These are phyloP conservation scores for Lethrus apterus DNA, from an alignment of 1,140 invertebrate species.

Conservation along the genomic window DNA sequence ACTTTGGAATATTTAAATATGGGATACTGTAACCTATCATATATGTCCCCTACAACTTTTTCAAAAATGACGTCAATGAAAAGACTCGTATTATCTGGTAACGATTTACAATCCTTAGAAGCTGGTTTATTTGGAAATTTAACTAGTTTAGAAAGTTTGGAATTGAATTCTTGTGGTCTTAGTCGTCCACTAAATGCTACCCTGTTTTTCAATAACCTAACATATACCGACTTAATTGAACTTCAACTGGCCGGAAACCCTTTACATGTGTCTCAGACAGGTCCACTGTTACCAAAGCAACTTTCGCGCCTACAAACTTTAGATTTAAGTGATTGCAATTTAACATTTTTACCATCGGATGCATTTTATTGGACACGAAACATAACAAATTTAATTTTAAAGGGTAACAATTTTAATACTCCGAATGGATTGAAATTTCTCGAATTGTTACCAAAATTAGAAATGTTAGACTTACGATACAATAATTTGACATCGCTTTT, in stretches of 20 bases:
- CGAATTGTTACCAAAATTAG: conserved; percentile 49
- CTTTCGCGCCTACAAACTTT: conserved; percentile 55
- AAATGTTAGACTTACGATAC: conserved; percentile 55
- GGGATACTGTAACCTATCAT: conserved; percentile 62
- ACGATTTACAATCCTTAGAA: conserved; percentile 58
- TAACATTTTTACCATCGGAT: conserved; percentile 52
- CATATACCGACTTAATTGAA: conserved; percentile 57
- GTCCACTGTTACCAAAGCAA: conserved; percentile 55
- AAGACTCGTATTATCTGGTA: conserved; percentile 59
- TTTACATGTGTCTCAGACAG: conserved; percentile 48
- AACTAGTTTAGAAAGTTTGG: conserved; percentile 56
- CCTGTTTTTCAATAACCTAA: conserved; percentile 59
- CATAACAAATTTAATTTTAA: conserved; percentile 55
- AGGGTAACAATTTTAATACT: conserved; percentile 55
- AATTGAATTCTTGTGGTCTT: conserved; percentile 61
- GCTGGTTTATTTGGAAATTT: conserved; percentile 61
- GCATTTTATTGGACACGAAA: conserved; percentile 55
- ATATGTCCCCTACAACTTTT: conserved; percentile 58
- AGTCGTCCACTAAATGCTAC: conserved; percentile 53
- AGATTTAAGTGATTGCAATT: conserved; percentile 59
- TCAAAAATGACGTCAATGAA: conserved; percentile 62
- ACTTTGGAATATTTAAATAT: conserved; percentile 63
- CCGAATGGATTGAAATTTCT: conserved; percentile 54
- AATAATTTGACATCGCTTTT: conserved; percentile 56
- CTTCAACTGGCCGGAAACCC: conserved; percentile 64